These are phyloP conservation scores for Cassiopea xamachana DNA, from an alignment of 30 jellyfish, hydroid and myxozoan genomes.

Conservation along the genomic window DNA sequence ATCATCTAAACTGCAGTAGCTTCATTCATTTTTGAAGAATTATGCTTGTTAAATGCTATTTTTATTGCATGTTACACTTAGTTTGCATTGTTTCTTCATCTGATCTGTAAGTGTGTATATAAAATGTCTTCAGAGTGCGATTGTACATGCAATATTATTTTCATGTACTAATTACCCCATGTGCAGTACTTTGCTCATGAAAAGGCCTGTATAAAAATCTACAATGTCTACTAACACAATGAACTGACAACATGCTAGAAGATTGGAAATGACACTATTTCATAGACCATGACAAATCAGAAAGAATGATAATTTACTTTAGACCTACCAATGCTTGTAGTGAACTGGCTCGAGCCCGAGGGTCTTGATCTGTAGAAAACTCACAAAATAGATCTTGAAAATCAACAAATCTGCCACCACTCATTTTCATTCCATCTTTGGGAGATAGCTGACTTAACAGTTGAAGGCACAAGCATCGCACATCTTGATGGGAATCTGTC, in stretches of 20 bases:
- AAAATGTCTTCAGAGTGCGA: too few relatives aligned
- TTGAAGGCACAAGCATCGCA: constrained; percentile 71
- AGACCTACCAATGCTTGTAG: constrained; percentile 85
- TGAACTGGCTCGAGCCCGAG: constrained; percentile 90
- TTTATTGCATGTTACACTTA: too few relatives aligned
- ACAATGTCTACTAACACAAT: too few relatives aligned
- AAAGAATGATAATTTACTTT: background rate
- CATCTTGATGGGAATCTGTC: constrained; percentile 88
- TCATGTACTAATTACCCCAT: too few relatives aligned
- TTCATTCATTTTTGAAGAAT: too few relatives aligned
- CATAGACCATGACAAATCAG: background rate
- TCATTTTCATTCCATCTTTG: constrained; percentile 66
- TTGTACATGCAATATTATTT: too few relatives aligned
- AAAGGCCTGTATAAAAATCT: too few relatives aligned
- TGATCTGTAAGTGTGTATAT: too few relatives aligned
- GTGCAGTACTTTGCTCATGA: too few relatives aligned
- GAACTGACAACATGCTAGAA: background rate
- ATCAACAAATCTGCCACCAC: constrained; percentile 77
- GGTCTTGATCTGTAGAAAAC: constrained; percentile 92
- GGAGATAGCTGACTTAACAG: constrained; percentile 82
- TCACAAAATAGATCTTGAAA: constrained; percentile 83
- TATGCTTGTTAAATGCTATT: too few relatives aligned
- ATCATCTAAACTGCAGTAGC: too few relatives aligned
- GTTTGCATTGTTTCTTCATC: too few relatives aligned
- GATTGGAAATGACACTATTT: background rate